phyloP scores from a whole-genome alignment of 2,113 vertebrate genomes.

The Phaethornis superciliosus region DNA sequence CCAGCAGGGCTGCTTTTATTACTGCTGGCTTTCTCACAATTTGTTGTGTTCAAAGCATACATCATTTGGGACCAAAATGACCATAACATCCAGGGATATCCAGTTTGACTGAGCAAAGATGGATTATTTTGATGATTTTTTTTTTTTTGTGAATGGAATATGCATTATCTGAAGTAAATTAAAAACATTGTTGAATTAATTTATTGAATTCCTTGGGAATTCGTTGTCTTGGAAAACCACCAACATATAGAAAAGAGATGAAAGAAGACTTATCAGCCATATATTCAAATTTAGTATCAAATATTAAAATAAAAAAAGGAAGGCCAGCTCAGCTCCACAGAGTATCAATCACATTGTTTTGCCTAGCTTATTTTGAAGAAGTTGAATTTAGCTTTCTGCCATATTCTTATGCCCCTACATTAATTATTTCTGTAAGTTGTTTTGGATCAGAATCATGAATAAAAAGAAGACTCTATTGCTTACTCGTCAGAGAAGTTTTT shows the following conservation, averaged over 20 bases:
- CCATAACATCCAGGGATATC: neutral
- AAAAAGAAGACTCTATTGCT: neutral
- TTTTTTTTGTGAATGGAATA: neutral
- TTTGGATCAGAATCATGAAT: neutral
- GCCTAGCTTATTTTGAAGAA: neutral
- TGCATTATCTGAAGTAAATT: neutral
- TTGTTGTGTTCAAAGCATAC: neutral
- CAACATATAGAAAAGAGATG: neutral
- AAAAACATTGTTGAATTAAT: neutral
- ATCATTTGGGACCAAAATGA: neutral
- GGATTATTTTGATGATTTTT: neutral
- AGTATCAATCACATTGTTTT: neutral
- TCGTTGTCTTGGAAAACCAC: neutral
- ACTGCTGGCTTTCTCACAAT: neutral
- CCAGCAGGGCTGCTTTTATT: neutral
- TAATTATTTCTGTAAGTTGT: neutral
- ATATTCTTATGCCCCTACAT: neutral
- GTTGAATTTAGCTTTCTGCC: neutral
- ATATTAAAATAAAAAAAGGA: neutral
- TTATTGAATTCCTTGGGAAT: neutral
- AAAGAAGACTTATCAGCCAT: neutral
- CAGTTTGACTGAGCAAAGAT: neutral
- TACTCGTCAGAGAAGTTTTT: neutral
- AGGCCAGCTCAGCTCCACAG: neutral
- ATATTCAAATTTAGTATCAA: neutral